These are phyloP conservation scores for Eulithis prunata DNA, from an alignment of 2,888 invertebrate species.

Conservation along the genomic window DNA sequence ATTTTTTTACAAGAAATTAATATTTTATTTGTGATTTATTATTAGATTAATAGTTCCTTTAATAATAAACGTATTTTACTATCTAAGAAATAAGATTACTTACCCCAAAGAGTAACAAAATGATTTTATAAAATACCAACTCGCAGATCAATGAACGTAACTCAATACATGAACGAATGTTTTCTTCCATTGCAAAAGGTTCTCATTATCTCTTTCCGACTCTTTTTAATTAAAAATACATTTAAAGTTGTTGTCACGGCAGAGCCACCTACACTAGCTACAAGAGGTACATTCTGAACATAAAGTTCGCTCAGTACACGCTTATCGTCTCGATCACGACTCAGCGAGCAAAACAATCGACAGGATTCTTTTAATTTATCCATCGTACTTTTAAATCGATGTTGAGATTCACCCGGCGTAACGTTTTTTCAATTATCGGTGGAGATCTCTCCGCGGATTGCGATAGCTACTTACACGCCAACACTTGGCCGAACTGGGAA, in stretches of 20 bases:
- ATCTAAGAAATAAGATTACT: background rate
- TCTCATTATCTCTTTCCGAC: slow-evolving; percentile 38
- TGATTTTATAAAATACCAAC: background rate
- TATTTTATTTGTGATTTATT: too few species aligned
- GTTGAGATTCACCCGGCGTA: slow-evolving; percentile 79
- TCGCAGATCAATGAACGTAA: slow-evolving; percentile 5
- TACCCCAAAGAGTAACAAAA: background rate
- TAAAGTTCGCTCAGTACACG: slow-evolving; percentile 75
- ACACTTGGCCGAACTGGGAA: slow-evolving; percentile 49
- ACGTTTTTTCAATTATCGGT: slow-evolving; percentile 78
- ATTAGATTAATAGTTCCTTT: too few species aligned
- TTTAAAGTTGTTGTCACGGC: slow-evolving; percentile 53
- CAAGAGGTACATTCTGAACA: slow-evolving; percentile 65
- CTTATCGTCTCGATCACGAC: slow-evolving; percentile 73
- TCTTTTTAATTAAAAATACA: slow-evolving; percentile 64
- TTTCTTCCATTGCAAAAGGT: slow-evolving; percentile 13
- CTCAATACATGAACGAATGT: slow-evolving; percentile 10
- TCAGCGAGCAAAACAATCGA: slow-evolving; percentile 74
- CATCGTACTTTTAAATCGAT: slow-evolving; percentile 79
- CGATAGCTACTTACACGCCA: slow-evolving; percentile 72
- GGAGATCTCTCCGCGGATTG: slow-evolving; percentile 71
- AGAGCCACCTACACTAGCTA: slow-evolving; percentile 67
- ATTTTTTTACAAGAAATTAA: too few species aligned
- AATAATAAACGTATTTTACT: too few species aligned
- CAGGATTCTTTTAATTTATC: slow-evolving; percentile 81